phyloP scores from a whole-genome alignment of 2,113 vertebrate genomes.

The Trichomycterus rosablanca region DNA sequence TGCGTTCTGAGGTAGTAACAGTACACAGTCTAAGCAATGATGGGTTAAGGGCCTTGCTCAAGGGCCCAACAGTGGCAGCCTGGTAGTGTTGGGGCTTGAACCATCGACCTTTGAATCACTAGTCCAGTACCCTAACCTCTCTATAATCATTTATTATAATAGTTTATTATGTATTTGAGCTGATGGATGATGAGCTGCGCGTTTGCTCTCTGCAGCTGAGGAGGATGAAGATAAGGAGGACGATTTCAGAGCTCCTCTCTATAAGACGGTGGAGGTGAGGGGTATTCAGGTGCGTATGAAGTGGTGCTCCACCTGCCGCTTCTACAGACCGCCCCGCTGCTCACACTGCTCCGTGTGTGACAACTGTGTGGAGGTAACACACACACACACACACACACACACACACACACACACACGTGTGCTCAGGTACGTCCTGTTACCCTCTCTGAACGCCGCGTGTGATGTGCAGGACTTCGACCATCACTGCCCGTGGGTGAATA shows the following conservation, averaged over 20 bases:
- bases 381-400: constrained; percentile 4
- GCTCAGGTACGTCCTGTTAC: no score
- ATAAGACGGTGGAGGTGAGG: constrained; percentile 96
- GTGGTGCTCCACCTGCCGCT: constrained; percentile 96
- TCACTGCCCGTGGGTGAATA: constrained; percentile 97
- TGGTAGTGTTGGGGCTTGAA: no score
- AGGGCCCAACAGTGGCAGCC: no score
- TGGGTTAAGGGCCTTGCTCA: no score
- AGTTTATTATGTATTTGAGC: no score
- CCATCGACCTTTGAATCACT: no score
- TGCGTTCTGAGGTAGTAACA: no score
- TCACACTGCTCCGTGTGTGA: constrained; percentile 97
- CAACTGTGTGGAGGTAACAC: constrained; percentile 94
- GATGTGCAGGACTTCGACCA: constrained; percentile 87
- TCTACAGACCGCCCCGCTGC: constrained; percentile 93
- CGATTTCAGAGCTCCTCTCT: constrained; percentile 93
- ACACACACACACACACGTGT: no score
- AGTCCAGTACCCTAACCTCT: no score
- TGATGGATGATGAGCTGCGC: no score
- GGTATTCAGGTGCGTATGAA: constrained; percentile 98
- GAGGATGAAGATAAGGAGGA: constrained; percentile 98
- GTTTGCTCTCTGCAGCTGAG: constrained; percentile 80
- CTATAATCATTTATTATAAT: no score
- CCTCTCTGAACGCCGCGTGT: neutral
- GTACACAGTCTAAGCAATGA: no score